A percentile compares a stretch with the other conserved stretches of the same genome.
These are phyloP conservation scores for Plagodis dolabraria DNA, from an alignment of 2,888 invertebrate genomes.

Conservation along the genomic window DNA sequence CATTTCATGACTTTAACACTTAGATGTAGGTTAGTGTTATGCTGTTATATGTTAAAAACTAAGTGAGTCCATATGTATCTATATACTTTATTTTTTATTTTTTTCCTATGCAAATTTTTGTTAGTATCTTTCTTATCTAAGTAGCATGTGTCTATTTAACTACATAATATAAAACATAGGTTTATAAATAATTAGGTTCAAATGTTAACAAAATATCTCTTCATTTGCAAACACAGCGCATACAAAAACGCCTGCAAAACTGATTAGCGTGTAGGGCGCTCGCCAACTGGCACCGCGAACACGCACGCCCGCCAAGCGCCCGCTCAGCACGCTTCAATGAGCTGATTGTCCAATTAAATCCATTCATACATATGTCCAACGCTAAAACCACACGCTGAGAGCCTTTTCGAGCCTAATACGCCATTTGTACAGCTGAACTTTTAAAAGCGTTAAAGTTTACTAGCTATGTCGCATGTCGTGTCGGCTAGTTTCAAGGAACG, in stretches of 20 bases:
- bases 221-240: conserved; percentile 37
- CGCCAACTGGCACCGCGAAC: conserved; percentile 75
- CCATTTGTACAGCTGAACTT: conserved; percentile 55
- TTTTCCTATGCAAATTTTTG: no score
- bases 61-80: no score
- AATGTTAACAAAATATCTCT: no score
- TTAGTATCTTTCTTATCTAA: no score
- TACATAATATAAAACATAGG: no score
- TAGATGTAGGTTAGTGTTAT: no score
- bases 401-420: conserved; percentile 63
- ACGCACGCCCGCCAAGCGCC: conserved; percentile 67
- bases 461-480: conserved; percentile 34
- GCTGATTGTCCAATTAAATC: conserved; percentile 77
- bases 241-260: conserved; percentile 55
- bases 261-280: conserved; percentile 63
- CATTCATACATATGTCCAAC: conserved; percentile 71
- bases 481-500: conserved; percentile 21
- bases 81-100: no score
- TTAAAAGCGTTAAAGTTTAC: conserved; percentile 52
- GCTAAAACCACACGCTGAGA: conserved; percentile 59
- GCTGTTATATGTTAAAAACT: no score
- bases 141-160: no score
- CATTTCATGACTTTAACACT: no score
- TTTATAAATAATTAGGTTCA: no score
- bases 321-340: conserved; percentile 73